Evolutionary conservation across 2,797 vertebrate species (phyloP).

Genomic region (Caiman crocodilus): DNA sequence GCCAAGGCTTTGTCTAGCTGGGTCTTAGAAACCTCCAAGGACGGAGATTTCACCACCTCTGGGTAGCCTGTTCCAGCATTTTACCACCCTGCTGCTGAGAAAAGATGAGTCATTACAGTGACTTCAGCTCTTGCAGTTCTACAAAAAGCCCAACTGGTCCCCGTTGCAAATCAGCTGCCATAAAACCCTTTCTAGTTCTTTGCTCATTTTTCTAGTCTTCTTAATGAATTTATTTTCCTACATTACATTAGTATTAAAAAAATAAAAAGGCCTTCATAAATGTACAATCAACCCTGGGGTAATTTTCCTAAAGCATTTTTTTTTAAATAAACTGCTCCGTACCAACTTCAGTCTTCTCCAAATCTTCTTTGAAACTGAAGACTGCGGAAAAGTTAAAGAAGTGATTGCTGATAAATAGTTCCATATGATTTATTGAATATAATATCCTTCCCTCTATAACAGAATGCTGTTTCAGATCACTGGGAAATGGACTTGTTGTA

Average conservation of each 20-base stretch:
- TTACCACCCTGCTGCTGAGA: background rate
- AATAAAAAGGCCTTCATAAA: conserved; percentile 65
- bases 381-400: conserved; percentile 85
- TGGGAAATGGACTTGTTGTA: conserved; percentile 54
- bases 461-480: conserved; percentile 71
- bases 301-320: conserved; percentile 84
- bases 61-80: too few species aligned
- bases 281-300: conserved; percentile 78
- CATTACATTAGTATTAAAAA: conserved; percentile 65
- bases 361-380: conserved; percentile 85
- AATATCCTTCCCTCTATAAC: conserved; percentile 77
- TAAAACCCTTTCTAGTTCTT: conserved; percentile 59
- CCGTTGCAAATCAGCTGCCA: conserved; percentile 45
- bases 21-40: too few species aligned
- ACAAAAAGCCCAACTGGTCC: conserved; percentile 49
- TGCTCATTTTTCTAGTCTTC: conserved; percentile 69
- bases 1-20: too few species aligned
- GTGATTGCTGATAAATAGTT: conserved; percentile 86
- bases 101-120: conserved; percentile 25
- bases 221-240: conserved; percentile 75
- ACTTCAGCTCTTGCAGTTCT: conserved; percentile 10
- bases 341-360: conserved; percentile 81
- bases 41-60: too few species aligned
- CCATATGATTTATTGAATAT: conserved; percentile 84
- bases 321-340: conserved; percentile 74